phyloP scores from a whole-genome alignment of 2,888 invertebrate genomes.

The Heliconius ismenius region DNA sequence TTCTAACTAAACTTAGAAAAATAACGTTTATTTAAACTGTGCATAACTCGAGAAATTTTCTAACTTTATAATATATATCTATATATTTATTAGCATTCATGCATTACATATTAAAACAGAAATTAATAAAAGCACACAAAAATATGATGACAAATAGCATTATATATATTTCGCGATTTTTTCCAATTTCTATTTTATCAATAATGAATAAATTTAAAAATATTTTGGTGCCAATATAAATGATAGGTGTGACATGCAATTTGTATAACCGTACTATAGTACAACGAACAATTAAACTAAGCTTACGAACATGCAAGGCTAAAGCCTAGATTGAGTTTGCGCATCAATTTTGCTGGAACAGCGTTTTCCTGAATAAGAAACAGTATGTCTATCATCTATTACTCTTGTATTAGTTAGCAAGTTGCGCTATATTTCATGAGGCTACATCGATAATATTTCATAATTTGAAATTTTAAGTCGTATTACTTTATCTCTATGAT shows the following conservation, averaged over 20 bases:
- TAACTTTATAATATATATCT: neutral
- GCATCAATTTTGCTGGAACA: constrained; percentile 37
- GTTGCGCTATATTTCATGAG: neutral
- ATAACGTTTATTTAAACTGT: neutral
- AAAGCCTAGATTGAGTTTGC: constrained; percentile 38
- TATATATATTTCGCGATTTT: neutral
- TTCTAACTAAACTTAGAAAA: neutral
- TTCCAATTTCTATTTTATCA: neutral
- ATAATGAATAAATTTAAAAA: neutral
- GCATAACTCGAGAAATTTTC: neutral
- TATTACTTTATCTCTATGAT: neutral
- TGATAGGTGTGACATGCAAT: constrained; percentile 33
- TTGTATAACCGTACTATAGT: constrained; percentile 3
- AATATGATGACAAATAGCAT: neutral
- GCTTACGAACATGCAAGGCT: constrained; percentile 42
- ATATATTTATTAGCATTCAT: neutral
- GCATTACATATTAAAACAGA: neutral
- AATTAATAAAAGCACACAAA: neutral
- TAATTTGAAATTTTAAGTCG: neutral
- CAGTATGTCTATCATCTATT: constrained; percentile 10
- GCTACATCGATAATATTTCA: neutral
- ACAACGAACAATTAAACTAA: constrained; percentile 28
- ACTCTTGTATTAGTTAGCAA: neutral
- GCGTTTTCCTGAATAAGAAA: constrained; percentile 38
- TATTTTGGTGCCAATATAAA: constrained; percentile 21